These are phyloP conservation scores for Choloepus hoffmanni DNA, from an alignment of 2,113 vertebrate genomes.

Conservation along the genomic window DNA sequence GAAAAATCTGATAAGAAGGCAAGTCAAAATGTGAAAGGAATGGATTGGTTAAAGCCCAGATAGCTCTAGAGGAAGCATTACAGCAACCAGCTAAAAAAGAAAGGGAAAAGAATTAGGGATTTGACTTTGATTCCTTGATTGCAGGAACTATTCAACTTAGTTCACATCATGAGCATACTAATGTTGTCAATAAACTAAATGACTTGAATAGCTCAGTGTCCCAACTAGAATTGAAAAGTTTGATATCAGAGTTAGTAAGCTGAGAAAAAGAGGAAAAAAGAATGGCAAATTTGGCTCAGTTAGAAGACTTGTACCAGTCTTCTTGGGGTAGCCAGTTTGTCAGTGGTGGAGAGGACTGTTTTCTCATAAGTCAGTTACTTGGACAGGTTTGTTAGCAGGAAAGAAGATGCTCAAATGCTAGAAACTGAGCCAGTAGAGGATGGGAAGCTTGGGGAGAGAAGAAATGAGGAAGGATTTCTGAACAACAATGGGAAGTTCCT, in stretches of 20 bases:
- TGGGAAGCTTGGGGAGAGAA: constrained; percentile 73
- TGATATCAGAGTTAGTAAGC: constrained; percentile 93
- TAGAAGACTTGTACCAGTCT: constrained; percentile 87
- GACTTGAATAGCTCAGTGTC: constrained; percentile 92
- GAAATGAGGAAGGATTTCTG: constrained; percentile 89
- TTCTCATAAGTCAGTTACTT: constrained; percentile 88
- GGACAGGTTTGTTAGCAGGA: constrained; percentile 93
- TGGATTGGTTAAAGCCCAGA: too few relatives aligned
- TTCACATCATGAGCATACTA: constrained; percentile 94
- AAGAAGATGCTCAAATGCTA: constrained; percentile 85
- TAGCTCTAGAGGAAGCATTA: too few relatives aligned
- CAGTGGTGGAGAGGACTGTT: constrained; percentile 86
- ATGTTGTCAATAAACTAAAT: constrained; percentile 86
- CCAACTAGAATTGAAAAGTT: constrained; percentile 90
- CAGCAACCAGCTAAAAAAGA: constrained; percentile 89
- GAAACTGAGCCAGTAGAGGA: constrained; percentile 86
- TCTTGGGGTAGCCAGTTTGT: constrained; percentile 92
- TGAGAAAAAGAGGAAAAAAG: constrained; percentile 94
- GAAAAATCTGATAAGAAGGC: too few relatives aligned
- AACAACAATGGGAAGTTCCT: constrained; percentile 90
- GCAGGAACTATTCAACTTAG: too few relatives aligned
- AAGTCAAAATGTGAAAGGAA: too few relatives aligned
- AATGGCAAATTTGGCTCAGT: constrained; percentile 84
- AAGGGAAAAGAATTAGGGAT: constrained; percentile 92
- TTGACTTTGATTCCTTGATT: constrained; percentile 93